A percentile compares a stretch with the other conserved stretches of the same genome.
These are phyloP conservation scores for Pocillopora verrucosa DNA, from an alignment of 64 coral and sea anemone genomes.

Conservation along the genomic window DNA sequence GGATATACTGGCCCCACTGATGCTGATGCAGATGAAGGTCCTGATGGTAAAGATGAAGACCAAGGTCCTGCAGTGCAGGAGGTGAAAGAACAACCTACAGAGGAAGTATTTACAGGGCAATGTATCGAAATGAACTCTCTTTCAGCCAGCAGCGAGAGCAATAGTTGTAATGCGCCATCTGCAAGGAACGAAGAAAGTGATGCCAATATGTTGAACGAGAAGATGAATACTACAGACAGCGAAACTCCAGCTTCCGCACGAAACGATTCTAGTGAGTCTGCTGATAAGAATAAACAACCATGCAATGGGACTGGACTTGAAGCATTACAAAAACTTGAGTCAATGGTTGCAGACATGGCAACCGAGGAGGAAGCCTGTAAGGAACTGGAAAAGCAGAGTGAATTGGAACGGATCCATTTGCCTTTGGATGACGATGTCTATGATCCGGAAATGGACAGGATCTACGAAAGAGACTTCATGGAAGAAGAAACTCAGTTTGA, in stretches of 20 bases:
- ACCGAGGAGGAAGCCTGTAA: slow-evolving; percentile 80
- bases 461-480: slow-evolving; percentile 47
- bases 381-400: slow-evolving; percentile 55
- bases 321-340: slow-evolving; percentile 92
- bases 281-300: background rate
- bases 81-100: background rate
- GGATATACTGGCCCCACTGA: background rate
- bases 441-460: slow-evolving; percentile 62
- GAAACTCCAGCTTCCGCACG: background rate
- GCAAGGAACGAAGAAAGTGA: background rate
- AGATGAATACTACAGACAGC: background rate
- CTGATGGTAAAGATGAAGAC: background rate
- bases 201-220: background rate
- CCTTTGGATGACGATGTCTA: slow-evolving; percentile 30
- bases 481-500: slow-evolving; percentile 37
- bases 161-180: background rate
- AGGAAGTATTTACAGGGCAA: background rate
- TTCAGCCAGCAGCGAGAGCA: background rate
- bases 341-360: slow-evolving; percentile 99
- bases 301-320: slow-evolving; percentile 36
- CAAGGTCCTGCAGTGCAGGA: background rate
- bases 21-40: background rate
- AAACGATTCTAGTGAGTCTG: slow-evolving; percentile 1
- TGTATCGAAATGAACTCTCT: background rate
- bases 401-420: slow-evolving; percentile 45